Evolutionary conservation across 1,140 invertebrate genomes (phyloP), one percentile per base, ranked within the genome.

Genomic region (Stenopsyche tienmushanensis): DNA sequence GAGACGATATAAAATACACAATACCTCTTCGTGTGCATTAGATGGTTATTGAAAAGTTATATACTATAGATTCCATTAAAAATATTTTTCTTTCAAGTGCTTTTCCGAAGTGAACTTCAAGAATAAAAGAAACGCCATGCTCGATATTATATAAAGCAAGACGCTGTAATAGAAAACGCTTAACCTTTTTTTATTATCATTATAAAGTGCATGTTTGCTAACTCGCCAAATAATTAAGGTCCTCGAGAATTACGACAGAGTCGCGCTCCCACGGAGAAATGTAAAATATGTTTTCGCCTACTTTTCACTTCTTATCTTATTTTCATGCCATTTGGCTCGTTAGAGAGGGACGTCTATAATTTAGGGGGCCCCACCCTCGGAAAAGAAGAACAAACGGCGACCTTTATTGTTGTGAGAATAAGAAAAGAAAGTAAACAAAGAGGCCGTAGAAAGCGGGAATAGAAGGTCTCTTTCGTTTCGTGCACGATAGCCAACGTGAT

Each of bases 321-420:
- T 41, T 52, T 52, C 45, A 39, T 62, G 49, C 60, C 60, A 62
- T 62, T 62, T 54, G 62, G 41, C 29, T 54, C 49, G 62, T 64
- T 54, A 64, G 62, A 57, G 53, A 8, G 53, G 15, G 53, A 55
- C 49, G 52, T 42, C 62, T 41, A 55, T 55, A 64, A 64, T 55
- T 54, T 64, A 54, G 41, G 47, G 20, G 8, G 18, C 39, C 34
- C 50, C 26, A 54, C 50, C 49, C 21, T 50, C 50, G 10, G 23
- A 45, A 25, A 17, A 18, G 44, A 62, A 47, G 49, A 62, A 50
- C 45, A 62, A 53, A 54, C 49, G 58, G 45, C 18, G 34, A 52
- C 49, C 62, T 54, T 54, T 54, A 64, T 64, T 64, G 62, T 64
- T 54, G 62, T 54, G 62, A 64, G 62, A 64, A 64, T 49, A 64